Evolutionary conservation across 2,888 invertebrate genomes (phyloP).

Genomic region (Alentia gelatinosa): DNA sequence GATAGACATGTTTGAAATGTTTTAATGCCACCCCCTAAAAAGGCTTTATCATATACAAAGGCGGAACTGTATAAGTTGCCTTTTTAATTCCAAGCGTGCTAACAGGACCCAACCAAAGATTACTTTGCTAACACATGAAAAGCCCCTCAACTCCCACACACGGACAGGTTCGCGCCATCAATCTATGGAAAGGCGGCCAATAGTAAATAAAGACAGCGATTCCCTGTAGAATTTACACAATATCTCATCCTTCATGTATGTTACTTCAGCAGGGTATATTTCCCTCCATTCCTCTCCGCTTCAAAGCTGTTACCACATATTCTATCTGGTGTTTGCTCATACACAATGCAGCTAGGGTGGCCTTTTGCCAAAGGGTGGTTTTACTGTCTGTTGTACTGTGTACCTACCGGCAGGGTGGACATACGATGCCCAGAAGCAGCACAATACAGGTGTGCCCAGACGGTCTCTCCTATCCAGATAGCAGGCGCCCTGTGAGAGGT

Average conservation of each 20-base stretch:
- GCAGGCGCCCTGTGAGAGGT: background rate
- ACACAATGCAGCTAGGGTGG: background rate
- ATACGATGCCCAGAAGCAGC: background rate
- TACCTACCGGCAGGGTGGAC: constrained; percentile 26
- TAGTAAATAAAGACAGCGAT: background rate
- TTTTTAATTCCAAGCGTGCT: constrained; percentile 3
- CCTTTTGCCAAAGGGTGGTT: background rate
- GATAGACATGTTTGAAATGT: background rate
- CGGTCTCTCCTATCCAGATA: background rate
- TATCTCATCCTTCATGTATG: constrained; percentile 2
- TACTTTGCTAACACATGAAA: background rate
- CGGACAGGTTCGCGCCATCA: background rate
- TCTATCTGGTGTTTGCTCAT: background rate
- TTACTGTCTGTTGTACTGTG: background rate
- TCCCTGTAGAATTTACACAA: background rate
- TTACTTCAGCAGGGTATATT: background rate
- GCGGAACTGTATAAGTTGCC: background rate
- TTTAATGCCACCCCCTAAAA: background rate
- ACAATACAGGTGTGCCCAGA: background rate
- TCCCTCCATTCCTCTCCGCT: background rate
- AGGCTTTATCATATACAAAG: background rate
- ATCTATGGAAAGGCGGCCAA: background rate
- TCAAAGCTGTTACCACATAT: background rate
- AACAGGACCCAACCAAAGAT: background rate
- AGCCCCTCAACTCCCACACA: background rate